Base-by-base conservation (phyloP, 2,888 invertebrate species). In the Busseola fusca region DNA sequence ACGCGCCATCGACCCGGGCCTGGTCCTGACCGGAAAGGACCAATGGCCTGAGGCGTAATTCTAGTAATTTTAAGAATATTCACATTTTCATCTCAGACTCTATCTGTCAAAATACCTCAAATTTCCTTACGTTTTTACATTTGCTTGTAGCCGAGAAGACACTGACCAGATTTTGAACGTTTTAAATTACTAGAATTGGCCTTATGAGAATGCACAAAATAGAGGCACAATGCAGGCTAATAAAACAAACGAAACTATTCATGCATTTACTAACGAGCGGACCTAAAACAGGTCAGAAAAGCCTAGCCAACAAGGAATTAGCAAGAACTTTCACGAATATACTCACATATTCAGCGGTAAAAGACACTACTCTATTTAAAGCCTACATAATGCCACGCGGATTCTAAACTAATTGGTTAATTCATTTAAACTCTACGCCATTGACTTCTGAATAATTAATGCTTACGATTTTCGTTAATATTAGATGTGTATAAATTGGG, bases 401-500 rank as follows among this genome's bases (percentile, higher is more conserved):
- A 60, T 73, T 57, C 50, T 30, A 64, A 78, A 73, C 60, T 76
- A 76, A 76, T 76, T 76, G 74, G 58, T 54, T 74, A 67, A 79
- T 76, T 79, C 67, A 74, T 76, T 76, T 76, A 76, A 79, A 76
- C 54, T 78, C 42, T 60, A 56, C 79, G 60, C 42, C 56, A 60
- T 60, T 50, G 75, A 73, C 65, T 79, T 62, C 37, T 62, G 79
- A 76, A 76, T 76, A 52, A 78, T 52, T 52, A 65, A 73, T 62
- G 56, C 56, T 78, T 50, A 75, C 60, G 69, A 76, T 42, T 76
- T 62, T n/a, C 63, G 30, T 71, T 48, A 77, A 59, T 63, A 42
- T 34, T 77, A 40, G n/a, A 77, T 77, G 52, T 18, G 45, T 16
- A 59, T 58, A 52, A 73, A 73, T 52, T 73, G 37, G 0, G 16